phyloP scores from a whole-genome alignment of 2,113 vertebrate genomes.

The Alethe castanea region DNA sequence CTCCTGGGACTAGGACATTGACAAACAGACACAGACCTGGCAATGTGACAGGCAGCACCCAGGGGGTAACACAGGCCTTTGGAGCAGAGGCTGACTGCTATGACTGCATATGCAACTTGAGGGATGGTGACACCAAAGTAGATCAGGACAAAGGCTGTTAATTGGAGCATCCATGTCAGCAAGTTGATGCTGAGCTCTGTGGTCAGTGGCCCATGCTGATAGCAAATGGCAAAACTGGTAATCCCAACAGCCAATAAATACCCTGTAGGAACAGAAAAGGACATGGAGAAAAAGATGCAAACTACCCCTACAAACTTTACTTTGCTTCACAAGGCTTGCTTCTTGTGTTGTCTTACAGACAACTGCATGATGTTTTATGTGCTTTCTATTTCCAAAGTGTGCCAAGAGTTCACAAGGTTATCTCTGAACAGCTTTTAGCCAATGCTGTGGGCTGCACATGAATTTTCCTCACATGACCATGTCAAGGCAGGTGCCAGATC shows the following conservation, averaged over 20 bases:
- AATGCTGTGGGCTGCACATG: not conserved
- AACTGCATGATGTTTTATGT: not conserved
- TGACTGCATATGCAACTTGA: conserved; percentile 54
- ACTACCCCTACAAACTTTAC: not conserved
- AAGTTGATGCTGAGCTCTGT: conserved; percentile 56
- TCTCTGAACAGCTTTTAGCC: not conserved
- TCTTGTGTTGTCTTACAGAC: not conserved
- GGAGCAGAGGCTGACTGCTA: conserved; percentile 55
- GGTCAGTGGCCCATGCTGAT: conserved; percentile 70
- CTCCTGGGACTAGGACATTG: not conserved
- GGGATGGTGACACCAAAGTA: conserved; percentile 68
- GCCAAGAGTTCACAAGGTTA: not conserved
- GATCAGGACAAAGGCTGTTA: conserved; percentile 69
- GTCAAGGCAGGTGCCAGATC: not conserved
- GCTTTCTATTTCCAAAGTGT: not conserved
- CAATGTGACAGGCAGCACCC: conserved; percentile 12
- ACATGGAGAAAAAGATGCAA: not conserved
- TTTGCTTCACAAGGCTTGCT: not conserved
- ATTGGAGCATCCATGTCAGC: conserved; percentile 64
- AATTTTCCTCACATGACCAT: not conserved
- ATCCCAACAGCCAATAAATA: conserved; percentile 70
- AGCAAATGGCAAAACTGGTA: conserved; percentile 74
- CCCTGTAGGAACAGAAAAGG: conserved; percentile 59
- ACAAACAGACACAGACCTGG: conserved; percentile 56
- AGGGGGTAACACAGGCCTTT: conserved; percentile 40